A percentile compares a stretch with the other conserved stretches of the same genome.
Evolutionary conservation across 2,113 vertebrate species (phyloP).

Genomic region (Hyperopisus bebe): DNA sequence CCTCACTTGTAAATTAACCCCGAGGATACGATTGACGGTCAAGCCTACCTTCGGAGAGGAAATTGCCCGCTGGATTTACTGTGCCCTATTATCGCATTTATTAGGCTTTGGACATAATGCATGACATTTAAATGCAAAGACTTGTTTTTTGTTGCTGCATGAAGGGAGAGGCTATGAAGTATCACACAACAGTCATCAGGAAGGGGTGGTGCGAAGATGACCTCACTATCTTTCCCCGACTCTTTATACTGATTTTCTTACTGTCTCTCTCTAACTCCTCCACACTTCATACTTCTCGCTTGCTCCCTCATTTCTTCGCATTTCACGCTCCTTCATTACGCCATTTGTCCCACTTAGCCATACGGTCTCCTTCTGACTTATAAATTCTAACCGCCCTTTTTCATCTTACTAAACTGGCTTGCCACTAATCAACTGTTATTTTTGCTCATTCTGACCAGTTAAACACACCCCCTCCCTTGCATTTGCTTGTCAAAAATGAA

Average conservation of each 20-base stretch:
- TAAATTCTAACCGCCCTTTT: not conserved
- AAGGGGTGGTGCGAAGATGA: not conserved
- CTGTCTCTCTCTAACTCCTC: not conserved
- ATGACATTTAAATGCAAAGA: conserved; percentile 25
- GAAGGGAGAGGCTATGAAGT: not conserved
- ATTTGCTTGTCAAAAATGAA: not conserved
- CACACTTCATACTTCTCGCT: not conserved
- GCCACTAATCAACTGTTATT: not conserved
- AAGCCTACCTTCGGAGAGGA: not conserved
- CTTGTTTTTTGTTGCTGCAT: conserved; percentile 13
- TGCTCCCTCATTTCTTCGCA: not conserved
- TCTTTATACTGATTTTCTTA: not conserved
- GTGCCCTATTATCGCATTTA: conserved; percentile 10
- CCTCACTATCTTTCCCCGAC: not conserved
- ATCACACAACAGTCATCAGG: not conserved
- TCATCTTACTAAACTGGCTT: not conserved
- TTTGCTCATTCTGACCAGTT: not conserved
- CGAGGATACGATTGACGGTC: not conserved
- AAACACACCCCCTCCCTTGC: not conserved
- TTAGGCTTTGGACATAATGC: not conserved
- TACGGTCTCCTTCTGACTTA: not conserved
- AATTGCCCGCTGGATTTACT: not conserved
- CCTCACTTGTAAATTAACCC: not conserved
- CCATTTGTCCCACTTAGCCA: not conserved
- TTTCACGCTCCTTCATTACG: not conserved